These are phyloP conservation scores for Dipus sagitta DNA, from an alignment of 2,797 vertebrate genomes.

Conservation along the genomic window DNA sequence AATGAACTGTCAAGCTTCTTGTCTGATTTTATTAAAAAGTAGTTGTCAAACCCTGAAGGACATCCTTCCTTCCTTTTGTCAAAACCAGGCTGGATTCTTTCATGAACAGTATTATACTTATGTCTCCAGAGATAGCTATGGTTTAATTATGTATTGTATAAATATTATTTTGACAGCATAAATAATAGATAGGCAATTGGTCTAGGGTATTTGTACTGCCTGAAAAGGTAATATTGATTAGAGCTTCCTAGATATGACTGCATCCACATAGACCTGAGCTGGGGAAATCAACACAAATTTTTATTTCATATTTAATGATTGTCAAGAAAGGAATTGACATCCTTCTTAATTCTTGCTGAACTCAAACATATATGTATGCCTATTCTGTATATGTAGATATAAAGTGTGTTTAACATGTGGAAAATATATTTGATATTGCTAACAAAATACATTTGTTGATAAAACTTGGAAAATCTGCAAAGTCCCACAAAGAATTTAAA, in stretches of 20 bases:
- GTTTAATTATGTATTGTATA: slow-evolving; percentile 78
- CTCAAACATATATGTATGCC: neutral
- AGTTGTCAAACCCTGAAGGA: slow-evolving; percentile 70
- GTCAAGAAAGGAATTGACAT: neutral
- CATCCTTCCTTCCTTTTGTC: slow-evolving; percentile 64
- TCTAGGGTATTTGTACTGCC: slow-evolving; percentile 52
- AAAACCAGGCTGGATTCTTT: slow-evolving; percentile 62
- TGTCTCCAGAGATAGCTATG: slow-evolving; percentile 56
- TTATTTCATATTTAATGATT: slow-evolving; percentile 20
- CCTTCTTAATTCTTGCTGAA: neutral
- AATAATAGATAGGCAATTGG: slow-evolving; percentile 71
- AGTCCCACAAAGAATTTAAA: slow-evolving; percentile 30
- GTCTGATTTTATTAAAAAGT: slow-evolving; percentile 73
- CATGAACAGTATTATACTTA: slow-evolving; percentile 3
- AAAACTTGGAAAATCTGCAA: slow-evolving; percentile 43
- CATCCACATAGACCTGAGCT: neutral
- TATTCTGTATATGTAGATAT: neutral
- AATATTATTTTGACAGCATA: slow-evolving; percentile 71
- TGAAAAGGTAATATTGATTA: slow-evolving; percentile 68
- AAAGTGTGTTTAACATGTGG: neutral
- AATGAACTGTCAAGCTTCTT: slow-evolving; percentile 41
- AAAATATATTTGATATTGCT: neutral
- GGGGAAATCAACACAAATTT: neutral
- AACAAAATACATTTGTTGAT: slow-evolving; percentile 51
- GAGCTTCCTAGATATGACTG: neutral